Base-by-base conservation (phyloP, 2,888 invertebrate genomes). In the Perizoma flavofasciatum region DNA sequence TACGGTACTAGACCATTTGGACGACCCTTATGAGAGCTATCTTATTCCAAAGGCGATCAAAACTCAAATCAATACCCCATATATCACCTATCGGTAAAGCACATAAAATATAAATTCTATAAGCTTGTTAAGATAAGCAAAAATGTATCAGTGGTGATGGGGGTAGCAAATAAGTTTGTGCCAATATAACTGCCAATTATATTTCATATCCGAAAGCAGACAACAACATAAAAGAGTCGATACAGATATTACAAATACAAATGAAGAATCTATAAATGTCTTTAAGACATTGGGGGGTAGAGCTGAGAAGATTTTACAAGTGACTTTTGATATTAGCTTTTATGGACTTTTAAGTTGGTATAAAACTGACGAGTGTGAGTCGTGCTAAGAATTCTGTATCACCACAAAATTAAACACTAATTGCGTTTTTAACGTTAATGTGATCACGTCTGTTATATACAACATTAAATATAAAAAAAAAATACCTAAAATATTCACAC, bases 181-280 rank as follows among this genome's bases (percentile, higher is more conserved):
- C 80, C 75, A 74, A 71, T 64, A 69, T 78, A 79, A 81, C 78
- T 79, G 76, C 78, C 88, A 88, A 89, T 89, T 88, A 87, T 83
- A 74, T 81, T 79, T 79, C 74, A 81, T 85, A 83, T 81, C 79
- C 77, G 75, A 78, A 75, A 82, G 79, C 76, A 82, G 85, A 85
- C 74, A 81, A 89, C 86, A 89, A 88, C 86, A 89, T 88, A 88
- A 86, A 86, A 76, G 88, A 85, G 86, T 90, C 90, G 88, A 89
- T 87, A 85, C 78, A 85, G 82, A 89, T 22, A 22, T 22, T 22
- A 22, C 22, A 22, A 3, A 22, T 84, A 90, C 85, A 90, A 89
- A 91, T 91, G 90, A 90, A 89, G 89, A 86, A 89, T 89, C 91
- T 89, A 88, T 90, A 89, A 88, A 90, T 86, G 88, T 80, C 85